Conservation (phyloP, 2,888 invertebrate genomes). For the Leptothorax acervorum region DNA sequence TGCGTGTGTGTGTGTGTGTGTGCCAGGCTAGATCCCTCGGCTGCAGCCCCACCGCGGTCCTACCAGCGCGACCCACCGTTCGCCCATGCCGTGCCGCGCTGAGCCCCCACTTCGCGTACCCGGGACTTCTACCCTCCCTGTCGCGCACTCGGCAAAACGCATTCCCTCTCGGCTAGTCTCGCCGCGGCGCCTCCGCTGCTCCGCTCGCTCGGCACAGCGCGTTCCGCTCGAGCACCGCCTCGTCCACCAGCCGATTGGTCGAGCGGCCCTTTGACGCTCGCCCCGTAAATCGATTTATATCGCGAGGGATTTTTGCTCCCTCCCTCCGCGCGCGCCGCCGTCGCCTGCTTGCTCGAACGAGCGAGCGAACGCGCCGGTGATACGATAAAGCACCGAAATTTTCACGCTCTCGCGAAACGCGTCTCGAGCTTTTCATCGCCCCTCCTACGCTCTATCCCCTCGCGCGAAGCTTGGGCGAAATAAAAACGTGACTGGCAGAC, state of each 20-base stretch:
- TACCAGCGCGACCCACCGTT: conserved; percentile 33
- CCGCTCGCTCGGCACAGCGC: conserved; percentile 39
- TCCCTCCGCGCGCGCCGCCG: conserved; percentile 18
- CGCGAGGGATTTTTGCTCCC: conserved; percentile 57
- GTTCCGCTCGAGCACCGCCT: conserved; percentile 70
- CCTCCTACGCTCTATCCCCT: neutral
- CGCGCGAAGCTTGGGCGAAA: neutral
- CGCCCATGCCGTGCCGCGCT: conserved; percentile 39
- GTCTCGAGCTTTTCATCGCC: conserved; percentile 21
- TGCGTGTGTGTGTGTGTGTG: neutral
- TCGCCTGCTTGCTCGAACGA: conserved; percentile 1
- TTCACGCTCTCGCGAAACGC: conserved; percentile 63
- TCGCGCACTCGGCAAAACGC: conserved; percentile 9
- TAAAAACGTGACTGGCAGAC: neutral
- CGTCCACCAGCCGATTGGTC: conserved; percentile 71
- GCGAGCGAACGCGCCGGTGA: conserved; percentile 39
- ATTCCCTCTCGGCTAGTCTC: conserved; percentile 21
- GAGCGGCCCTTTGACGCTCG: conserved; percentile 59
- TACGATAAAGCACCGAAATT: conserved; percentile 69
- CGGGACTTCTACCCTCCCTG: conserved; percentile 21
- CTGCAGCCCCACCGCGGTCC: conserved; percentile 15
- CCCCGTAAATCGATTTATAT: conserved; percentile 71
- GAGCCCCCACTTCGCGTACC: conserved; percentile 58
- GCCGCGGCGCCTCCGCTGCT: conserved; percentile 55
- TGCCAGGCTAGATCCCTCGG: neutral